Base-by-base conservation (phyloP, 2,888 invertebrate genomes). In the Drosophila multiciliata region DNA sequence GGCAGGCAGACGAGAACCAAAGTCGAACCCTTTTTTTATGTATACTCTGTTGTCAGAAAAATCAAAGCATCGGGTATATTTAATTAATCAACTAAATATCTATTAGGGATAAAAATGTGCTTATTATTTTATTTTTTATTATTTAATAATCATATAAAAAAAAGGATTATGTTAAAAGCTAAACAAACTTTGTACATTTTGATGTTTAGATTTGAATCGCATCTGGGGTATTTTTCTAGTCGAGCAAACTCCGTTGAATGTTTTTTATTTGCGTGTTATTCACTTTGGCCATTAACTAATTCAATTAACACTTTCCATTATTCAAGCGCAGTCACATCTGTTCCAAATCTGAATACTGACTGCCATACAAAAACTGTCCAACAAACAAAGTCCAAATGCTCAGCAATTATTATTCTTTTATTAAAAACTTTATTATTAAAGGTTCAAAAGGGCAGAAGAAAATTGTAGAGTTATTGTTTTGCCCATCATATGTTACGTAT, bases 241-340 rank as follows among this genome's bases (percentile, higher is more conserved):
- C 55, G 29, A 4, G 4, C 63, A 38, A 0, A 12, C 17, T 8
- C 15, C 3, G 11, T 6, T n/a, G 3, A 17, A 0, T 8, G 20
- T 33, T 29, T 12, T 40, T 48, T 54, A 17, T 58, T 35, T 42
- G 20, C 45, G 62, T 57, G n/a, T 64, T 60, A 48, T 69, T 65
- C 50, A 49, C 66, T 60, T 61, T 20, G 58, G 20, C 65, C 73
- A 87, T 87, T 89, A 76, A 61, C 73, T 76, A 82, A 87, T 85
- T 85, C 79, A 89, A 87, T 85, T 85, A 89, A 84, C 88, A 82
- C 88, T 87, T 73, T 62, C 73, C 75, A 78, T 78, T 71, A 69
- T 66, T 59, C 58, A 65, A 52, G 59, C 55, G 33, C 38, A 50
- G 60, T 48, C 45, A 65, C 61, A 65, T 60, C 63, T 65, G 66